These are phyloP conservation scores for Hypomesus transpacificus DNA, from an alignment of 2,113 vertebrate species.

Conservation along the genomic window DNA sequence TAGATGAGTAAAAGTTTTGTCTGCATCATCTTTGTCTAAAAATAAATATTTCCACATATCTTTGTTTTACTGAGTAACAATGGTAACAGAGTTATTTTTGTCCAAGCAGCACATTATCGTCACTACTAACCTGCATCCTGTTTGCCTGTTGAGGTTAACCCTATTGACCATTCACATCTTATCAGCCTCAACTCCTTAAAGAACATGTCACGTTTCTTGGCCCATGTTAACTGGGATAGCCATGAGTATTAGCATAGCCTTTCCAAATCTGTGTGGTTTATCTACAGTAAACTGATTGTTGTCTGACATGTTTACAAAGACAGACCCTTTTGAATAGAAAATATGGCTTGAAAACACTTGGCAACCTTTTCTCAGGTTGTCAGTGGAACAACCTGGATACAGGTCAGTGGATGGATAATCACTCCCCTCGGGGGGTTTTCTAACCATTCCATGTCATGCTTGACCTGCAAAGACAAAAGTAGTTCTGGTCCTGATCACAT, in stretches of 20 bases:
- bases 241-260: too few species aligned
- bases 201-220: neutral
- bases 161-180: neutral
- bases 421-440: neutral
- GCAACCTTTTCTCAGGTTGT: neutral
- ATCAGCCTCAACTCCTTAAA: neutral
- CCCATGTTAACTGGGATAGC: too few species aligned
- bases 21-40: conserved; percentile 18
- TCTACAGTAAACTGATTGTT: too few species aligned
- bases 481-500: too few species aligned
- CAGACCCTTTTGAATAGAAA: too few species aligned
- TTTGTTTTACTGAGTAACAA: neutral
- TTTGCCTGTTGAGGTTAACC: conserved; percentile 1
- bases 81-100: conserved; percentile 7
- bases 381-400: neutral
- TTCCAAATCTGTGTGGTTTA: too few species aligned
- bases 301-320: too few species aligned
- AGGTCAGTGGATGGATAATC: neutral
- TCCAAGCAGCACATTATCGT: neutral
- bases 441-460: neutral
- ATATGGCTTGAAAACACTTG: neutral
- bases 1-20: conserved; percentile 4
- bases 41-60: conserved; percentile 33
- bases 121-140: conserved; percentile 17
- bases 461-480: neutral